phyloP scores from a whole-genome alignment of 2,888 invertebrate species.

The Aethes cnicana region DNA sequence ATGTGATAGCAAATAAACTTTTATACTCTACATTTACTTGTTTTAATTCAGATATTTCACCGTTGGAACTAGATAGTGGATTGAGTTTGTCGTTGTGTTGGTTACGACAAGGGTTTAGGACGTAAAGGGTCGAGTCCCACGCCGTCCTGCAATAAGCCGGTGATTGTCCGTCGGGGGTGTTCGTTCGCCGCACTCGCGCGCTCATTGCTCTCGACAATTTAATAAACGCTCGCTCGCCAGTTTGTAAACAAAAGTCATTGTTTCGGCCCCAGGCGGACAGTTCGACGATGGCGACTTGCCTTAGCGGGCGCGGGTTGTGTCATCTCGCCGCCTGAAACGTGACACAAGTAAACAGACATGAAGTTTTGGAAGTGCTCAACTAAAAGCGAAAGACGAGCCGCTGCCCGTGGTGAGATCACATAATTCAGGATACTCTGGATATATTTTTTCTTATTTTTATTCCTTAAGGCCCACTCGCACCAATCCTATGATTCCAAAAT shows the following conservation, averaged over 20 bases:
- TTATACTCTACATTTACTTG: slow-evolving; percentile 71
- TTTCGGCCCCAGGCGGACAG: slow-evolving; percentile 71
- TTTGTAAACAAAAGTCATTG: slow-evolving; percentile 81
- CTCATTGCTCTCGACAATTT: slow-evolving; percentile 69
- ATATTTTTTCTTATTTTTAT: too few relatives aligned
- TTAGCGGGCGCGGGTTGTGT: slow-evolving; percentile 61
- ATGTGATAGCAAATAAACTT: slow-evolving; percentile 81
- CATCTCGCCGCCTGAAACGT: slow-evolving; percentile 50
- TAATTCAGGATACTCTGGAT: neutral
- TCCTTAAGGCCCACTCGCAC: too few relatives aligned
- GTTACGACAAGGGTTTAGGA: slow-evolving; percentile 32
- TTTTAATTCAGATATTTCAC: slow-evolving; percentile 33
- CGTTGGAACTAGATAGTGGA: neutral
- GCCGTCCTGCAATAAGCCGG: slow-evolving; percentile 59
- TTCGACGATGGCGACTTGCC: slow-evolving; percentile 67
- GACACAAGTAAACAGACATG: too few relatives aligned
- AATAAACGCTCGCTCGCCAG: slow-evolving; percentile 67
- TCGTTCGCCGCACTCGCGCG: slow-evolving; percentile 62
- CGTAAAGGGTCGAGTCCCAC: slow-evolving; percentile 63
- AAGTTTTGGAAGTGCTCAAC: slow-evolving; percentile 76
- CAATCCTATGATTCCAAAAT: too few relatives aligned
- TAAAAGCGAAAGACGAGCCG: slow-evolving; percentile 56
- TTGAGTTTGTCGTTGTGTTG: slow-evolving; percentile 30
- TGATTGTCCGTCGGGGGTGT: slow-evolving; percentile 61
- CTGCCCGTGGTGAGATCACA: slow-evolving; percentile 54